Conservation (phyloP, 2,797 vertebrate species). For the Peromyscus melanophrys region DNA sequence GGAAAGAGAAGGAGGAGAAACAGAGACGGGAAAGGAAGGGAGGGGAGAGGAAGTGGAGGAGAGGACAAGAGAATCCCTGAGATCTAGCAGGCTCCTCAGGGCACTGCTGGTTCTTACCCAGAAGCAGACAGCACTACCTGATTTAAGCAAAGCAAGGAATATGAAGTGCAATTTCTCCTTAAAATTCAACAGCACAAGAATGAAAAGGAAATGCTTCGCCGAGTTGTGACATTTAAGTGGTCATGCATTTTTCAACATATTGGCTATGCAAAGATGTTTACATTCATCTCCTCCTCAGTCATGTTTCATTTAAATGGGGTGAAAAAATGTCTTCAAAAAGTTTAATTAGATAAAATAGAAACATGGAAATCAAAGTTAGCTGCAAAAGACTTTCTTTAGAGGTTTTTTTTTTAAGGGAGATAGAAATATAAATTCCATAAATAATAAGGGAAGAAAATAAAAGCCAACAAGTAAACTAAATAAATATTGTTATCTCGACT, state of each 20-base stretch:
- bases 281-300: slow-evolving; percentile 70
- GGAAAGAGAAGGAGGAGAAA: accelerated
- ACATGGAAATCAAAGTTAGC: slow-evolving; percentile 72
- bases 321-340: slow-evolving; percentile 73
- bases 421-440: slow-evolving; percentile 64
- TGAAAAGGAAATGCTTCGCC: slow-evolving; percentile 76
- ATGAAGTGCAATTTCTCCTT: slow-evolving; percentile 65
- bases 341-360: slow-evolving; percentile 75
- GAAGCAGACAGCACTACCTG: background rate
- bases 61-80: background rate
- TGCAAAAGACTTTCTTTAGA: slow-evolving; percentile 65
- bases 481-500: slow-evolving; percentile 73
- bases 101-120: background rate
- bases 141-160: slow-evolving; percentile 64
- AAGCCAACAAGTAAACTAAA: slow-evolving; percentile 65
- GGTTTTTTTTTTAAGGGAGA: background rate
- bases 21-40: too few relatives aligned
- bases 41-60: too few relatives aligned
- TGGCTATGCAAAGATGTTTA: slow-evolving; percentile 84
- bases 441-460: slow-evolving; percentile 69
- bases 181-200: slow-evolving; percentile 74
- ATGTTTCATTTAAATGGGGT: slow-evolving; percentile 80
- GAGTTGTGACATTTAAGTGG: slow-evolving; percentile 83
- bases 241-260: slow-evolving; percentile 84
- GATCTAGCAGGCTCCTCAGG: background rate